Conservation (phyloP, 2,888 invertebrate species). For the Scaptomyza reducta region DNA sequence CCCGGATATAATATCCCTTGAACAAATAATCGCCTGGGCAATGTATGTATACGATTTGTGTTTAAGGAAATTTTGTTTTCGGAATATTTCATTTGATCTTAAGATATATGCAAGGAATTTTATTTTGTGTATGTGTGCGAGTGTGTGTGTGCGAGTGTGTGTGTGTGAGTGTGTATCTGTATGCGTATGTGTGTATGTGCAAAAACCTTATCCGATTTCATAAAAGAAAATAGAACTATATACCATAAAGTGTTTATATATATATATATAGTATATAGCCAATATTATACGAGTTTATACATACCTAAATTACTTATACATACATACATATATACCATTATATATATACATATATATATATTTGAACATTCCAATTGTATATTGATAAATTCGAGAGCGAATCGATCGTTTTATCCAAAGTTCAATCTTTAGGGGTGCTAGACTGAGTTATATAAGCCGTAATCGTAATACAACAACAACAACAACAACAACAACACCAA, state of each 20-base stretch:
- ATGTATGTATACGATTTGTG: constrained; percentile 50
- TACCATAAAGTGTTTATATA: constrained; percentile 25
- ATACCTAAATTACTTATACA: constrained; percentile 26
- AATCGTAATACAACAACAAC: constrained; percentile 13
- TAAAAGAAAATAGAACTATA: constrained; percentile 16
- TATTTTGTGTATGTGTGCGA: neutral
- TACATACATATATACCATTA: constrained; percentile 15
- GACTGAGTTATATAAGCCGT: constrained; percentile 74
- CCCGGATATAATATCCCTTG: neutral
- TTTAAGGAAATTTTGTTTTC: neutral
- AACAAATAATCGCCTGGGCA: constrained; percentile 32
- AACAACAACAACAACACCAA: too few species aligned
- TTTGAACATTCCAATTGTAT: constrained; percentile 53
- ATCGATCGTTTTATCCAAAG: constrained; percentile 70
- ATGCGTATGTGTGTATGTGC: constrained; percentile 6
- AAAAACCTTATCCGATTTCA: constrained; percentile 21
- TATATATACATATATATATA: constrained; percentile 25
- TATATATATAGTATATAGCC: constrained; percentile 38
- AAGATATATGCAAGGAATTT: neutral
- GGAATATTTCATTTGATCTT: neutral
- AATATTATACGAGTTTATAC: constrained; percentile 48
- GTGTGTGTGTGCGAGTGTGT: constrained; percentile 5
- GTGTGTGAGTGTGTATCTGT: neutral
- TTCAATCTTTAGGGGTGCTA: constrained; percentile 81
- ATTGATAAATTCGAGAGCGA: constrained; percentile 67